Evolutionary conservation across 2,113 vertebrate species (phyloP), one percentile per base, ranked within the genome.

Genomic region (Nesogale talazaci): DNA sequence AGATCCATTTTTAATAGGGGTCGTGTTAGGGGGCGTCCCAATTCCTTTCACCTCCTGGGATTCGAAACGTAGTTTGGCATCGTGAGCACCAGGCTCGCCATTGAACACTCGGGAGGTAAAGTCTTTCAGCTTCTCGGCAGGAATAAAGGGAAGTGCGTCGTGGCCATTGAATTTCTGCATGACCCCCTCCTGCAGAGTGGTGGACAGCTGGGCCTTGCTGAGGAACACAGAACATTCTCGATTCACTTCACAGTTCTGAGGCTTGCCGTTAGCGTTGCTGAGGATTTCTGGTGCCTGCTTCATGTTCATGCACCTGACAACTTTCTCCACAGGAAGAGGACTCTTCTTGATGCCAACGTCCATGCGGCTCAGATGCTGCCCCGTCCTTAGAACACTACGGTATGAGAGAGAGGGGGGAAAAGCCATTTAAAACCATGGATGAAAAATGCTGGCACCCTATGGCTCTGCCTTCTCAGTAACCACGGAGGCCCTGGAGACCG

Each of bases 71-170:
- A 99, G 97, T 94, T 98, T 99, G 67, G 98, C 97, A 97, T 98
- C 96, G 83, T 97, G 97, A 97, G 99, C 96, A 96, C 98, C 98
- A 0, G 98, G 98, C 78, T 99, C 99, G 0, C 99, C 99, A 1
- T 99, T 99, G 34, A 99, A 98, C 70, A 99, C 98, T 2, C 98
- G 98, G 34, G 99, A 99, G 42, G 99, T 99, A 7, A 99, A 98
- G 96, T 99, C 99, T 97, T 99, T 99, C 84, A 99, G 97, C 95
- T 98, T 98, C 91, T 99, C 99, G 0, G 98, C 94, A 17, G 98
- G 98, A 56, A 98, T 97, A 90, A 98, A 98, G 0, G 98, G 98
- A 31, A 98, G 97, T 6, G 98, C 98, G 52, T 98, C 98, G 4
- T 99, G 99, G 95, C 98, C 98, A 0, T 99, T 98, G 52, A 99